phyloP scores from a whole-genome alignment of 2,888 invertebrate genomes.

The Dascillus cervinus region DNA sequence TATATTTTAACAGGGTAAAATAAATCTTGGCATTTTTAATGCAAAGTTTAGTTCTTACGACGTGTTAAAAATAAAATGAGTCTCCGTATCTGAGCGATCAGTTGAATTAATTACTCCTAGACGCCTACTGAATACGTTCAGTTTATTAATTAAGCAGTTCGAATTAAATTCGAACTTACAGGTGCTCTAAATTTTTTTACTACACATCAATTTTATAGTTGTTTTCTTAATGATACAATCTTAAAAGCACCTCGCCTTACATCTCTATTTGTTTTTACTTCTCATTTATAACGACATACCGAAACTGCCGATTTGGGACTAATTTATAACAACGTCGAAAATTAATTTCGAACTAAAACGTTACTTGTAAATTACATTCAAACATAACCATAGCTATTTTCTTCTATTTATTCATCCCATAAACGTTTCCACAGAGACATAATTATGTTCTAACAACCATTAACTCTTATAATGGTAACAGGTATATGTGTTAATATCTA shows the following conservation, averaged over 20 bases:
- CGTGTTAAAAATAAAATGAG: conserved; percentile 18
- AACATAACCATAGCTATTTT: too few relatives aligned
- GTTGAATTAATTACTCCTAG: conserved; percentile 19
- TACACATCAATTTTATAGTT: conserved; percentile 9
- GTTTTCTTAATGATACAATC: too few relatives aligned
- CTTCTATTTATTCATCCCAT: conserved; percentile 6
- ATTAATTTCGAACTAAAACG: too few relatives aligned
- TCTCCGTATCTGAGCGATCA: conserved; percentile 19
- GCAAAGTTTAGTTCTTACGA: conserved; percentile 13
- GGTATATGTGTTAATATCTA: conserved; percentile 8
- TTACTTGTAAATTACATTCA: too few relatives aligned
- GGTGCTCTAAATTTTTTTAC: conserved; percentile 10
- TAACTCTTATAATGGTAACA: conserved; percentile 7
- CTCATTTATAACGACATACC: too few relatives aligned
- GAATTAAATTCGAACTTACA: conserved; percentile 15
- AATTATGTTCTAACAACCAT: conserved; percentile 7
- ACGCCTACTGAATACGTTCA: conserved; percentile 20
- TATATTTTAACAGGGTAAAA: conserved; percentile 12
- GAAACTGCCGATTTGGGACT: too few relatives aligned
- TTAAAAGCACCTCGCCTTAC: too few relatives aligned
- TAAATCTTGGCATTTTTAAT: conserved; percentile 15
- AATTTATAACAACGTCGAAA: too few relatives aligned
- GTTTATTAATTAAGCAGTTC: conserved; percentile 17
- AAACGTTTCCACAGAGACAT: conserved; percentile 3
- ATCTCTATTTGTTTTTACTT: too few relatives aligned